Conservation (phyloP, 1,140 invertebrate species). For the Pseudomyrmex dendroicus region DNA sequence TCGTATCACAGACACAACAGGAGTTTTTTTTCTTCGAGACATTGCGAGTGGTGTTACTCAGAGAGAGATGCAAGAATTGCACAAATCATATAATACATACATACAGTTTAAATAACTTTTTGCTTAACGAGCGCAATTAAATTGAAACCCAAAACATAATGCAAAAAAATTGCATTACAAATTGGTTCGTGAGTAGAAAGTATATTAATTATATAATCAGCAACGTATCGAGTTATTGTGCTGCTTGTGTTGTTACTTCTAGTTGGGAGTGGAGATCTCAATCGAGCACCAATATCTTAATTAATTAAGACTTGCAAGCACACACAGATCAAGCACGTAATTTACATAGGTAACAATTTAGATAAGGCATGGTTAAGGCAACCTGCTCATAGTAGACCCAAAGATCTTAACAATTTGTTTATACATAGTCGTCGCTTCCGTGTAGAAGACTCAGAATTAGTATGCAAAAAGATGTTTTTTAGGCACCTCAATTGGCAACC, state of each 20-base stretch:
- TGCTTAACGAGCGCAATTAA: too few species aligned
- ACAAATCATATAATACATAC: too few species aligned
- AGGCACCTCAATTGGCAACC: slow-evolving; percentile 49
- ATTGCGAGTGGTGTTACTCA: too few species aligned
- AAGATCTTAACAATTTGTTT: slow-evolving; percentile 42
- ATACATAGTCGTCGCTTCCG: not conserved
- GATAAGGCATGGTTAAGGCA: slow-evolving; percentile 65
- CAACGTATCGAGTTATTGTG: too few species aligned
- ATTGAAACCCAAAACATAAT: too few species aligned
- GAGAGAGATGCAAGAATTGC: too few species aligned
- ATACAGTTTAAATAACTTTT: too few species aligned
- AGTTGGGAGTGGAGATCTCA: slow-evolving; percentile 4
- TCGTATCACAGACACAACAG: too few species aligned
- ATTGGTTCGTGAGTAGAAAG: too few species aligned
- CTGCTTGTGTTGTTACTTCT: not conserved
- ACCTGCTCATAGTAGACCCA: slow-evolving; percentile 51
- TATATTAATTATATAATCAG: too few species aligned
- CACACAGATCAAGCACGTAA: slow-evolving; percentile 31
- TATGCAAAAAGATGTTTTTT: slow-evolving; percentile 25
- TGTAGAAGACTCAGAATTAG: slow-evolving; percentile 45
- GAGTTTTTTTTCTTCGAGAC: too few species aligned
- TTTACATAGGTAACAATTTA: slow-evolving; percentile 44
- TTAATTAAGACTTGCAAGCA: slow-evolving; percentile 20
- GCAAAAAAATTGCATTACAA: too few species aligned
- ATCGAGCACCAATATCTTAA: slow-evolving; percentile 33